Evolutionary conservation across 2,113 vertebrate species (phyloP).

Genomic region (Plestiodon gilberti): DNA sequence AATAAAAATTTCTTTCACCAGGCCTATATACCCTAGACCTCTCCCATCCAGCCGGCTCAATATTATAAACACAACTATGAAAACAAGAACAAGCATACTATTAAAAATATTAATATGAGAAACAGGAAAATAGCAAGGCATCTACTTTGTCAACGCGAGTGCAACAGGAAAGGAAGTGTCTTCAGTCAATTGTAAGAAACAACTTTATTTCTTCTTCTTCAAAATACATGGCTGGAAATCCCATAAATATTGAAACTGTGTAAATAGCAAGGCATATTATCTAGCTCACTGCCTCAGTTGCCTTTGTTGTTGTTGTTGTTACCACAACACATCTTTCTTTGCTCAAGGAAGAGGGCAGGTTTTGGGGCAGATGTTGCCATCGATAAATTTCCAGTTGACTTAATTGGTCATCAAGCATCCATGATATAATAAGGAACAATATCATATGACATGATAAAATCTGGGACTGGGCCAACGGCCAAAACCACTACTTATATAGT

Average conservation of each 20-base stretch:
- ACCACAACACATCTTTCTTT: neutral
- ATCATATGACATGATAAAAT: neutral
- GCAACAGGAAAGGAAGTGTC: too few relatives aligned
- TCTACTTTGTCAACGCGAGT: too few relatives aligned
- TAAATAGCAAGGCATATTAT: constrained; percentile 29
- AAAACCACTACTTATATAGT: neutral
- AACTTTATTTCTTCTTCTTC: too few relatives aligned
- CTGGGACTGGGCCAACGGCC: neutral
- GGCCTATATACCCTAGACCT: neutral
- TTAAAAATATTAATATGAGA: constrained; percentile 54
- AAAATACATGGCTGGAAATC: too few relatives aligned
- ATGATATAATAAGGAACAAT: constrained; percentile 10
- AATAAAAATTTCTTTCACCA: constrained; percentile 36
- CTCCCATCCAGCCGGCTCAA: constrained; percentile 29
- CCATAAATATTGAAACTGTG: too few relatives aligned
- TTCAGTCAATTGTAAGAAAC: too few relatives aligned
- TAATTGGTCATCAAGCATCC: constrained; percentile 10
- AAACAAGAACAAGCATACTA: constrained; percentile 46
- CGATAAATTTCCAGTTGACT: constrained; percentile 7
- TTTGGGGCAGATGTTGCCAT: constrained; percentile 22
- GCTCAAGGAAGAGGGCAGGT: neutral
- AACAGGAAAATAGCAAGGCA: constrained; percentile 40
- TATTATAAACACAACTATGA: constrained; percentile 39
- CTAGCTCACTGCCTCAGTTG: constrained; percentile 31
- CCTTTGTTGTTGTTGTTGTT: constrained; percentile 17